Evolutionary conservation across 2,113 vertebrate species (phyloP), one percentile per base, ranked within the genome.

Genomic region (Gymnorhina tibicen): DNA sequence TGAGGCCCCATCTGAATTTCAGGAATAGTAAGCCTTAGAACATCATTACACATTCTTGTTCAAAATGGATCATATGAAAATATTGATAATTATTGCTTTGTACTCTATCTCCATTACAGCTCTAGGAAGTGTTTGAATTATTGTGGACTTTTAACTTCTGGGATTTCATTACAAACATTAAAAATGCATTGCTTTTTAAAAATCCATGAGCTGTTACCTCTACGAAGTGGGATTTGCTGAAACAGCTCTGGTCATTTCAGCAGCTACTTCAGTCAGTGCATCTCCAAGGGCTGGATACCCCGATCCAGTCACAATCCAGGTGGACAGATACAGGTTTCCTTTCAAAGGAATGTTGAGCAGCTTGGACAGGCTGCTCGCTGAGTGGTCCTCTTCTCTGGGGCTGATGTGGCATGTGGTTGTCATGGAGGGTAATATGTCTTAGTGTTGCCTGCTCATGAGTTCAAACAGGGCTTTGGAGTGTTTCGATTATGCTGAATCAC

Each of bases 231-330:
- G 20, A 24, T 72, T 68, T 63, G 35, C 30, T 79, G 11, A 35
- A 79, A 70, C 27, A 39, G 10, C 7, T 75, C 15, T 46, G 16
- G 21, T 62, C 12, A 11, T 78, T 85, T 79, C 35, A 82, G 26
- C 47, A 75, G 23, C 37, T 64, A 0, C 24, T 56, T 88, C 16
- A 58, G 23, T 49, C 22, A 6, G 8, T 53, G 23, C 32, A 13
- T 26, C 28, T 79, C 62, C 44, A 33, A 84, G 60, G 35, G 28
- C 76, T 69, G 53, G 26, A 39, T 52, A 58, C 11, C 9, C 32
- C 24, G 5, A 21, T 52, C 11, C 32, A n/a, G 49, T 68, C 13
- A 2, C 0, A 2, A 1, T 47, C 37, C 41, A n/a, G 7, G 12
- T 56, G 13, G 21, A 18, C 13, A 53, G 33, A 35, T 44, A 47